These are phyloP conservation scores for Varanus salvator DNA, from an alignment of 2,113 vertebrate genomes.

Conservation along the genomic window DNA sequence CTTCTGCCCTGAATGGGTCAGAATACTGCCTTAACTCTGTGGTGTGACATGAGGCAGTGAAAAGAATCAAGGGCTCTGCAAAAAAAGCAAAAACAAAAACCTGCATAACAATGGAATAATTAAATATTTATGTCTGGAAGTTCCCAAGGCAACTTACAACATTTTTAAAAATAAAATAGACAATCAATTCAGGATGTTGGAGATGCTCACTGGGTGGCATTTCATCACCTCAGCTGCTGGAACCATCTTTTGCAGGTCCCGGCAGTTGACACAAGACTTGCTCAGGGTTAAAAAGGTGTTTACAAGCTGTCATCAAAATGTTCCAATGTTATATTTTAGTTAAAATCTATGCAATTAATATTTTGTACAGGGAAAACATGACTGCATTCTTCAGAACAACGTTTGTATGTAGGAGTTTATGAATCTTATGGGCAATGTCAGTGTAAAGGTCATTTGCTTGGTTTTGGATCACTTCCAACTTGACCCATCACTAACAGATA, in stretches of 20 bases:
- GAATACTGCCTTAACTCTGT: neutral
- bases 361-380: neutral
- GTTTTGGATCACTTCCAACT: neutral
- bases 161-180: neutral
- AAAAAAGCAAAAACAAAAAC: neutral
- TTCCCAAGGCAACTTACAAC: neutral
- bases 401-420: neutral
- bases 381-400: neutral
- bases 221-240: neutral
- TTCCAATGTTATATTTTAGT: neutral
- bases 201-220: neutral
- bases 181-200: neutral
- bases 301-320: neutral
- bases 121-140: neutral
- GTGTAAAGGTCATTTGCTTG: slow-evolving; percentile 8
- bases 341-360: slow-evolving; percentile 7
- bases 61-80: neutral
- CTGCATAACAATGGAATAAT: neutral
- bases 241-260: neutral
- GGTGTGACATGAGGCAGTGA: neutral
- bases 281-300: neutral
- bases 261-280: neutral
- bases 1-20: neutral
- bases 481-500: slow-evolving; percentile 1
- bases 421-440: neutral